Evolutionary conservation across 2,888 invertebrate species (phyloP).

Genomic region (Pheosia tremula): DNA sequence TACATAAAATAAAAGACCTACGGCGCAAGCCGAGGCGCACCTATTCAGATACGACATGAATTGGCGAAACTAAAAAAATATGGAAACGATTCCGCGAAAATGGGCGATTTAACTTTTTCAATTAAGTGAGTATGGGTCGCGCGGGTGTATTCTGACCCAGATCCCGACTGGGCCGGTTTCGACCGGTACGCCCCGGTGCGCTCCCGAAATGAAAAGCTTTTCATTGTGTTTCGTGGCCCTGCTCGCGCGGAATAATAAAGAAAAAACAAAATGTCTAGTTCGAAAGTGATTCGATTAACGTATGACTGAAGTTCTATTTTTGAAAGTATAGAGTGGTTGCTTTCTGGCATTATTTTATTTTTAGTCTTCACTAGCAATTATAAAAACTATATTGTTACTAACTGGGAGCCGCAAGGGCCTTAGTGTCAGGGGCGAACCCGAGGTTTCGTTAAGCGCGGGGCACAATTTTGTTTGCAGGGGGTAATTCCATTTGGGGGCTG

Average conservation of each 20-base stretch:
- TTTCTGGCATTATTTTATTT: background rate
- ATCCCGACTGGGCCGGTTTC: conserved; percentile 45
- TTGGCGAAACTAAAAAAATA: conserved; percentile 46
- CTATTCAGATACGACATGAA: conserved; percentile 36
- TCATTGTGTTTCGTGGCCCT: conserved; percentile 56
- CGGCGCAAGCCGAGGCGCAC: conserved; percentile 9
- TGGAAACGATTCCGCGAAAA: conserved; percentile 65
- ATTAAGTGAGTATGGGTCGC: conserved; percentile 61
- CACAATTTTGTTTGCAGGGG: too few relatives aligned
- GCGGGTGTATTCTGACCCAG: conserved; percentile 62
- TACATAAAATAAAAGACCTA: background rate
- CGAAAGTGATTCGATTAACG: conserved; percentile 28
- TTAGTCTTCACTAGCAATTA: background rate
- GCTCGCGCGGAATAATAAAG: conserved; percentile 47
- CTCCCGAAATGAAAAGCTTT: conserved; percentile 62
- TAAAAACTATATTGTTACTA: too few relatives aligned
- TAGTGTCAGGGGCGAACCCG: too few relatives aligned
- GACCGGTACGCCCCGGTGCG: conserved; percentile 53
- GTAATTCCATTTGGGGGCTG: too few relatives aligned
- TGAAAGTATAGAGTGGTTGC: background rate
- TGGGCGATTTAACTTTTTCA: conserved; percentile 79
- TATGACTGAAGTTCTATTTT: conserved; percentile 7
- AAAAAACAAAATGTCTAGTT: conserved; percentile 36
- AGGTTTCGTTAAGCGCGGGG: too few relatives aligned
- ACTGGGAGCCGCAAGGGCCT: too few relatives aligned